Evolutionary conservation across 2,113 vertebrate genomes (phyloP).

Genomic region (Xerus inauris): DNA sequence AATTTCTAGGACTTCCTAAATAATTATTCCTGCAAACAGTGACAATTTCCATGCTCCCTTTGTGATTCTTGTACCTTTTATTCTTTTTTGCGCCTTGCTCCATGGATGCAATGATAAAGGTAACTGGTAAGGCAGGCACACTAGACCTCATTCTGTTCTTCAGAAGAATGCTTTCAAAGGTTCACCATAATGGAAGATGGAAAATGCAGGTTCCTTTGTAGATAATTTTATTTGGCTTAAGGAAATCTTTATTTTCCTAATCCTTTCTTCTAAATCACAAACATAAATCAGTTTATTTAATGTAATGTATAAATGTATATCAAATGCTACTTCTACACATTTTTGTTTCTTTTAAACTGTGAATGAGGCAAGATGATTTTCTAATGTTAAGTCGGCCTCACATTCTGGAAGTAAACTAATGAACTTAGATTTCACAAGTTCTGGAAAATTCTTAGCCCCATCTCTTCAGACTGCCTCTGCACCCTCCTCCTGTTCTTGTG

Average conservation of each 20-base stretch:
- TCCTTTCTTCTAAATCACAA: neutral
- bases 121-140: neutral
- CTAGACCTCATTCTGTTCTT: too few relatives aligned
- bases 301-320: neutral
- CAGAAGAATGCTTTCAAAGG: neutral
- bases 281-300: neutral
- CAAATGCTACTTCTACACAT: neutral
- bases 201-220: neutral
- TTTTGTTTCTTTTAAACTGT: neutral
- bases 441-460: neutral
- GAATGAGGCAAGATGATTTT: neutral
- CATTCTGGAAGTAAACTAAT: neutral
- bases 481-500: neutral
- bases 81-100: neutral
- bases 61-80: neutral
- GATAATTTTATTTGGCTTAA: neutral
- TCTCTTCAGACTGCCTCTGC: neutral
- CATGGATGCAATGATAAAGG: neutral
- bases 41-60: neutral
- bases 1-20: neutral
- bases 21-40: neutral
- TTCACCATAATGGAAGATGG: neutral
- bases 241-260: neutral
- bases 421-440: constrained; percentile 12
- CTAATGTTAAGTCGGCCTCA: neutral